A percentile compares a stretch with the other conserved stretches of the same genome.
Evolutionary conservation across 2,888 invertebrate genomes (phyloP).

Genomic region (Eupithecia abbreviata): DNA sequence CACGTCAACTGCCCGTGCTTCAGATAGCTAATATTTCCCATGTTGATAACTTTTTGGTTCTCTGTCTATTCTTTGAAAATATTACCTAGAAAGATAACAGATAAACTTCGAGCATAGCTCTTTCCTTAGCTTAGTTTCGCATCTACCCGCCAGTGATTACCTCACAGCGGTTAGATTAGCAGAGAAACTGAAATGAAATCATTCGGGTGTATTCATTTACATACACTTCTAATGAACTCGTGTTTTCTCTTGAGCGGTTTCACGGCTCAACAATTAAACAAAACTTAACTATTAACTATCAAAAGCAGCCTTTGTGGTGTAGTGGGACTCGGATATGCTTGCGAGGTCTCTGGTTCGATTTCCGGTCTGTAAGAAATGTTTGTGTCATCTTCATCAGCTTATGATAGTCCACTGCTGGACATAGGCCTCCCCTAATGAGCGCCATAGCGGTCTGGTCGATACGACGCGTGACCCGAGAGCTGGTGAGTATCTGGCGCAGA

Average conservation of each 20-base stretch:
- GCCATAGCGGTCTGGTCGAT: too few species aligned
- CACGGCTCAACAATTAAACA: slow-evolving; percentile 13
- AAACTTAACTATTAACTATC: slow-evolving; percentile 1
- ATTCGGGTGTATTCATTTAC: slow-evolving; percentile 36
- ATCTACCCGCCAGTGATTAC: slow-evolving; percentile 9
- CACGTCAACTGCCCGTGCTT: too few species aligned
- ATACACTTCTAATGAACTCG: slow-evolving; percentile 33
- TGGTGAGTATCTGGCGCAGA: too few species aligned
- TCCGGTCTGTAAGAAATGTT: background rate
- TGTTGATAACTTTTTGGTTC: background rate
- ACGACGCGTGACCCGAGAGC: too few species aligned
- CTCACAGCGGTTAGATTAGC: slow-evolving; percentile 29
- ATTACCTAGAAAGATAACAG: background rate
- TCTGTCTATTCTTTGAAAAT: background rate
- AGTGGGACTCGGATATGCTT: background rate
- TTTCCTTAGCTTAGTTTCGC: slow-evolving; percentile 13
- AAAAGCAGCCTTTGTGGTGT: background rate
- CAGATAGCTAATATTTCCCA: too few species aligned
- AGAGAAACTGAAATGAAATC: slow-evolving; percentile 37
- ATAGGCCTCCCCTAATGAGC: too few species aligned
- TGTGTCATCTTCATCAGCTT: background rate
- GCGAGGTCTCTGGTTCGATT: background rate
- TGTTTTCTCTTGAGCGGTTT: slow-evolving; percentile 19
- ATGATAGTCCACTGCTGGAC: too few species aligned
- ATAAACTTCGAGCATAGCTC: background rate